Conservation (phyloP, 2,797 vertebrate species). For the Lophius americanus region DNA sequence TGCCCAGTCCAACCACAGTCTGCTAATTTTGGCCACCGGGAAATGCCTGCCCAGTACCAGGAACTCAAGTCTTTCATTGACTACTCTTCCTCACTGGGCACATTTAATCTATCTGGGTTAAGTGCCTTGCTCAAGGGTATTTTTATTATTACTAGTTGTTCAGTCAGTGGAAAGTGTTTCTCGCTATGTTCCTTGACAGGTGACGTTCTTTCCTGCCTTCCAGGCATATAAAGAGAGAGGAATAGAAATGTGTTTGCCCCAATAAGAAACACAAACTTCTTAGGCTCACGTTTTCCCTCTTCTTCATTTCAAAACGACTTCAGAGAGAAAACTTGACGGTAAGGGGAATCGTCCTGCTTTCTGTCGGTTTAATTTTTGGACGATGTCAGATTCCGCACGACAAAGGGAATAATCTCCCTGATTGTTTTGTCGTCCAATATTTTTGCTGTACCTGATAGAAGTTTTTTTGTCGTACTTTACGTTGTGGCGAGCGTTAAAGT, state of each 20-base stretch:
- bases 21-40: slow-evolving; percentile 59
- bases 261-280: too few species aligned
- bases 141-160: slow-evolving; percentile 25
- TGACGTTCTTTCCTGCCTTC: slow-evolving; percentile 7
- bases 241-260: too few species aligned
- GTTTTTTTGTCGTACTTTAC: too few species aligned
- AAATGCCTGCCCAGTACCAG: slow-evolving; percentile 44
- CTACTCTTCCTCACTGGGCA: slow-evolving; percentile 38
- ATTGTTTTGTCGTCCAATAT: too few species aligned
- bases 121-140: slow-evolving; percentile 55
- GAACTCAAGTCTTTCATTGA: slow-evolving; percentile 41
- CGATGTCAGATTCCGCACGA: too few species aligned
- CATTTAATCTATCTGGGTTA: slow-evolving; percentile 24
- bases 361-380: too few species aligned
- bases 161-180: slow-evolving; percentile 21
- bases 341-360: too few species aligned
- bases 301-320: too few species aligned
- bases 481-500: too few species aligned
- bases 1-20: slow-evolving; percentile 54
- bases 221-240: background rate
- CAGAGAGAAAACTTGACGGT: too few species aligned
- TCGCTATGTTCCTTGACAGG: background rate
- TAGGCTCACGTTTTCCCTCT: background rate
- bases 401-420: too few species aligned
- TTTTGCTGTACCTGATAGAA: too few species aligned